Evolutionary conservation across 2,113 vertebrate species (phyloP).

Genomic region (Rhegmatorhina hoffmannsi): DNA sequence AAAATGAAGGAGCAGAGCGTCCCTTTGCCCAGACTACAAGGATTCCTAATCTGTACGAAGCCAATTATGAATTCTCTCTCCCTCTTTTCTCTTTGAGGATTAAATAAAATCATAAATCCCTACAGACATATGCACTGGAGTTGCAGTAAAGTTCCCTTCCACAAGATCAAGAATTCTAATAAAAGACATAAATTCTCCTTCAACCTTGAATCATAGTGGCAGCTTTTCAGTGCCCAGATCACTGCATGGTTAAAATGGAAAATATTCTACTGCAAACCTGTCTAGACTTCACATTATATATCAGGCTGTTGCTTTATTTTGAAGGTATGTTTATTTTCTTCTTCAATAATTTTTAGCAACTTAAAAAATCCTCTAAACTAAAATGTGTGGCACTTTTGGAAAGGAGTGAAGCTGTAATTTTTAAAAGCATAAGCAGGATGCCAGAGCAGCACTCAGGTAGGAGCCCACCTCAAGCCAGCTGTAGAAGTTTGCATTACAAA

Average conservation of each 20-base stretch:
- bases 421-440: constrained; percentile 51
- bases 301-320: constrained; percentile 53
- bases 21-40: neutral
- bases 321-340: constrained; percentile 56
- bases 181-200: constrained; percentile 17
- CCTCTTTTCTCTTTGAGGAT: constrained; percentile 1
- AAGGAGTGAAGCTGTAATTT: constrained; percentile 52
- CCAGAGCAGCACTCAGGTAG: constrained; percentile 30
- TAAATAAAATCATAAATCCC: constrained; percentile 34
- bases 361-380: constrained; percentile 40
- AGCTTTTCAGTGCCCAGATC: neutral
- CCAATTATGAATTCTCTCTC: constrained; percentile 2
- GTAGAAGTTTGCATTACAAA: constrained; percentile 22
- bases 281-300: constrained; percentile 41
- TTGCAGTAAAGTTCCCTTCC: constrained; percentile 4
- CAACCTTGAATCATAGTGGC: constrained; percentile 6
- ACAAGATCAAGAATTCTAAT: constrained; percentile 38
- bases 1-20: neutral
- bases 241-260: neutral
- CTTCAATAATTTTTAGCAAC: constrained; percentile 58
- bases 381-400: constrained; percentile 46
- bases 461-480: constrained; percentile 39
- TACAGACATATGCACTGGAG: neutral
- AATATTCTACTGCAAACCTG: constrained; percentile 31
- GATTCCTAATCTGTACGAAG: constrained; percentile 10